Percentiles rank a stretch among this genome's conserved stretches.
phyloP scores from a whole-genome alignment of 2,888 invertebrate species.

The Masnerella sp. region DNA sequence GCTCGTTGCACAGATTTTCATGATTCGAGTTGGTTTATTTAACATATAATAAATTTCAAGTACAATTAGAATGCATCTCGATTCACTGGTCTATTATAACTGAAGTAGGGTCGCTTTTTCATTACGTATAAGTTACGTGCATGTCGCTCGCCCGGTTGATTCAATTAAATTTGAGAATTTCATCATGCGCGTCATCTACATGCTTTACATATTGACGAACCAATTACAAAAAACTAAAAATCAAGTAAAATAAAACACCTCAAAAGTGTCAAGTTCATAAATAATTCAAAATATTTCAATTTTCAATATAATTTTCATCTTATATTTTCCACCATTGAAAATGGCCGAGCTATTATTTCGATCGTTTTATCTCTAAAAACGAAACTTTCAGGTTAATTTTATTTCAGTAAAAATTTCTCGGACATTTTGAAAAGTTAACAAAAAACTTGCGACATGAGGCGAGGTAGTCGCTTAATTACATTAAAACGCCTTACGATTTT shows the following conservation, averaged over 20 bases:
- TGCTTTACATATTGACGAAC: slow-evolving; percentile 12
- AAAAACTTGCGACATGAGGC: slow-evolving; percentile 11
- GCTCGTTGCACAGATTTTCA: slow-evolving; percentile 7
- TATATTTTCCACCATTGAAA: no score
- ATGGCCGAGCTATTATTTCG: no score
- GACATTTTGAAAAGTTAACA: neutral
- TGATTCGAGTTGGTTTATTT: slow-evolving; percentile 3
- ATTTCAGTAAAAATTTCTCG: no score
- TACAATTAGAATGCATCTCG: slow-evolving; percentile 13
- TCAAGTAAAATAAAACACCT: neutral
- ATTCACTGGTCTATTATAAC: slow-evolving; percentile 17
- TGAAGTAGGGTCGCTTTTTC: slow-evolving; percentile 23
- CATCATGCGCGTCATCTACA: slow-evolving; percentile 21
- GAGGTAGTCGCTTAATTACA: slow-evolving; percentile 25
- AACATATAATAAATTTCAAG: slow-evolving; percentile 12
- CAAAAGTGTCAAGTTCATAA: neutral
- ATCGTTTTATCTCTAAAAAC: no score
- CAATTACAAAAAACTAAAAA: slow-evolving; percentile 13
- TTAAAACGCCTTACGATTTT: slow-evolving; percentile 39
- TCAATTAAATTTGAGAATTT: slow-evolving; percentile 36
- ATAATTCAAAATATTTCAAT: no score
- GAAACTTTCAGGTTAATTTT: no score
- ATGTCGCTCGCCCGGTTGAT: slow-evolving; percentile 7
- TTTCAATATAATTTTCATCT: no score
- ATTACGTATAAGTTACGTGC: slow-evolving; percentile 24